These are phyloP conservation scores for Otis tarda DNA, from an alignment of 2,113 vertebrate genomes.

Conservation along the genomic window DNA sequence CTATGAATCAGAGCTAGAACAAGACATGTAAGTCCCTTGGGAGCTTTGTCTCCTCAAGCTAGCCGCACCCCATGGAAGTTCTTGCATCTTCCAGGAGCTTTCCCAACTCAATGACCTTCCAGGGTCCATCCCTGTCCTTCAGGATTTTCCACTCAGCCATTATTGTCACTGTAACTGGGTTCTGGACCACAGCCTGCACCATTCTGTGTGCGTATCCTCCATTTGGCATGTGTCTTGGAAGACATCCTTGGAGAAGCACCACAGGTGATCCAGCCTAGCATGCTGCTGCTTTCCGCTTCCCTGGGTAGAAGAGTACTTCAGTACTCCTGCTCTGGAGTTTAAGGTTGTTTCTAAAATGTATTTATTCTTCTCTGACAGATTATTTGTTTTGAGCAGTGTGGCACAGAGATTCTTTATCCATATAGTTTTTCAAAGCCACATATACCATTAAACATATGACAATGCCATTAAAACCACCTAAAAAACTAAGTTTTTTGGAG, in stretches of 20 bases:
- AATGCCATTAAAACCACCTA: neutral
- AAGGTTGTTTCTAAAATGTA: neutral
- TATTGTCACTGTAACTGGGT: neutral
- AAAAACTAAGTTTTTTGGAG: neutral
- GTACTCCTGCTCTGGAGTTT: neutral
- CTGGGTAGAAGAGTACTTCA: neutral
- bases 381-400: neutral
- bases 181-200: neutral
- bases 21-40: neutral
- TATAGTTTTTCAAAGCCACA: neutral
- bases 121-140: neutral
- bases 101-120: neutral
- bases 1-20: neutral
- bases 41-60: neutral
- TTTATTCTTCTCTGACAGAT: neutral
- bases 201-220: neutral
- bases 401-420: neutral
- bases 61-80: neutral
- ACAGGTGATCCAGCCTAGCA: neutral
- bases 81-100: neutral
- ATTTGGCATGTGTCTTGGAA: neutral
- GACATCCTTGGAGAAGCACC: neutral
- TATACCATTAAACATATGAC: neutral
- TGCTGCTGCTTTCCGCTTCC: neutral
- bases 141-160: neutral